These are phyloP conservation scores for Lasioglossum marginatum DNA, from an alignment of 2,888 invertebrate species.

Conservation along the genomic window DNA sequence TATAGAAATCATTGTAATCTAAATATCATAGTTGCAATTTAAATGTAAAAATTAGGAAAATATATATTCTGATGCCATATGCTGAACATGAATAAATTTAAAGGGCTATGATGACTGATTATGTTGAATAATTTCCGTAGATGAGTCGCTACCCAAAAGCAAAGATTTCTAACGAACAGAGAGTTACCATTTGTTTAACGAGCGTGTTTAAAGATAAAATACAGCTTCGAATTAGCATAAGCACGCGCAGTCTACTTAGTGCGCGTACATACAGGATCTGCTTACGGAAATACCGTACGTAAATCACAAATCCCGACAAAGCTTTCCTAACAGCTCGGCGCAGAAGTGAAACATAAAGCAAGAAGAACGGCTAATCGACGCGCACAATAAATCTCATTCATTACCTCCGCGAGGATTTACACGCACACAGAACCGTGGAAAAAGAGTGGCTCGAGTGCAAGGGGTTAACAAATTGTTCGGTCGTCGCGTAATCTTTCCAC, in stretches of 20 bases:
- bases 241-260: neutral
- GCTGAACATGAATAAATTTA: too few relatives aligned
- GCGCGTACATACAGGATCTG: neutral
- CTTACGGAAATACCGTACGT: conserved; percentile 2
- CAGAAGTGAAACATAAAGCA: conserved; percentile 40
- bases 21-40: neutral
- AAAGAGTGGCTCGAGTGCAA: conserved; percentile 37
- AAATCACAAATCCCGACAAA: conserved; percentile 37
- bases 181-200: neutral
- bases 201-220: neutral
- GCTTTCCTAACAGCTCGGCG: conserved; percentile 38
- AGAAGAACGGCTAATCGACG: conserved; percentile 54
- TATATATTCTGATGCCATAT: too few relatives aligned
- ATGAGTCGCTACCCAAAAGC: neutral
- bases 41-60: too few relatives aligned
- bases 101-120: neutral
- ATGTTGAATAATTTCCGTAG: neutral
- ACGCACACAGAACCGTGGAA: neutral
- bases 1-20: too few relatives aligned
- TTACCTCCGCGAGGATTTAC: conserved; percentile 31
- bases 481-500: conserved; percentile 43
- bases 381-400: conserved; percentile 55
- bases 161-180: neutral
- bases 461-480: conserved; percentile 53
- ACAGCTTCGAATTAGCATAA: neutral